Conservation (phyloP, 2,113 vertebrate species). For the Indicator indicator region DNA sequence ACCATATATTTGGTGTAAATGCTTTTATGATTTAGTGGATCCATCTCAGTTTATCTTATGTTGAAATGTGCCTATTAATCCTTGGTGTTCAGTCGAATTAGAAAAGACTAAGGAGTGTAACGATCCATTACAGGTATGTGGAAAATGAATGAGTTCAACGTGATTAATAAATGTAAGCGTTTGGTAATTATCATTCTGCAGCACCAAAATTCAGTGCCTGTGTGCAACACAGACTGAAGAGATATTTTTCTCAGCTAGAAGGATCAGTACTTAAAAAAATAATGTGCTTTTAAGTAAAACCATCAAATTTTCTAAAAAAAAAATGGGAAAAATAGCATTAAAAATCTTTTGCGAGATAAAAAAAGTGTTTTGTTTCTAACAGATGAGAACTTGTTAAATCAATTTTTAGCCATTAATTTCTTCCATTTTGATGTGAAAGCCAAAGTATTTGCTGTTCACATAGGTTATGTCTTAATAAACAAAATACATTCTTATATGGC, state of each 20-base stretch:
- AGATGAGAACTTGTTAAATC: neutral
- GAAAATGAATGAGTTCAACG: neutral
- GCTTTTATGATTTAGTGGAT: neutral
- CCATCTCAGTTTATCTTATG: neutral
- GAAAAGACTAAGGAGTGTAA: neutral
- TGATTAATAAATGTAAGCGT: neutral
- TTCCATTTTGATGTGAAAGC: neutral
- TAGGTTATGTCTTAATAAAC: neutral
- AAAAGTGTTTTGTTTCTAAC: neutral
- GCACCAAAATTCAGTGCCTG: neutral
- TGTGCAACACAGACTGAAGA: neutral
- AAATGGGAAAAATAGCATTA: neutral
- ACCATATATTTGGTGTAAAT: too few species aligned
- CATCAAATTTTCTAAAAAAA: neutral
- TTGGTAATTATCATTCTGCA: neutral
- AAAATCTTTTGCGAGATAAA: neutral
- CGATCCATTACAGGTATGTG: neutral
- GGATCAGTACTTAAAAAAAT: neutral
- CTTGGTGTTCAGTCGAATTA: neutral
- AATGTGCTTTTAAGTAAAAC: neutral
- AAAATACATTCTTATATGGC: neutral
- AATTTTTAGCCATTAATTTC: neutral
- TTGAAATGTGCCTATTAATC: neutral
- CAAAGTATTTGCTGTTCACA: neutral
- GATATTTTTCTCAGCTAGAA: neutral